Conservation (phyloP, 2,797 vertebrate species). For the Lindbergichthys nudifrons region DNA sequence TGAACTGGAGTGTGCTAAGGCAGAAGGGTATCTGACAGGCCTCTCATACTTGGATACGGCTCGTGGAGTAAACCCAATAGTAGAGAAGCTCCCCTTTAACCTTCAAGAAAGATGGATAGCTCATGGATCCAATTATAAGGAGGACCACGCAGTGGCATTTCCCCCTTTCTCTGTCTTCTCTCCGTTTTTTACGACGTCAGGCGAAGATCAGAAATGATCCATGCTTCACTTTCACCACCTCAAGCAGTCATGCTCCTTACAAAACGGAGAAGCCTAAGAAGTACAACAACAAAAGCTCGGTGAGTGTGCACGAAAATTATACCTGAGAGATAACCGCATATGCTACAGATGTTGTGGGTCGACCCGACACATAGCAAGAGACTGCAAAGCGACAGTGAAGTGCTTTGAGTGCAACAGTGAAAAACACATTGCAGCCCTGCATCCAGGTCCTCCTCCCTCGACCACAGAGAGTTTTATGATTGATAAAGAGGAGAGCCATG, state of each 20-base stretch:
- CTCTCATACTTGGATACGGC: not conserved
- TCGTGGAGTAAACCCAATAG: not conserved
- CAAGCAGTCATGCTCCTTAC: not conserved
- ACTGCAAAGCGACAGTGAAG: constrained; percentile 14
- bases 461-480: rapidly evolving
- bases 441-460: not conserved
- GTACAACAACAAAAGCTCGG: not conserved
- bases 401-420: constrained; percentile 28
- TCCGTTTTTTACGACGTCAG: not conserved
- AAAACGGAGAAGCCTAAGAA: not conserved
- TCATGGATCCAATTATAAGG: not conserved
- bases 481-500: not conserved
- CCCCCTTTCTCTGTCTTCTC: not conserved
- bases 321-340: constrained; percentile 30
- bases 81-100: not conserved
- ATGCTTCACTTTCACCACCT: not conserved
- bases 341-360: constrained; percentile 35
- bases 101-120: not conserved
- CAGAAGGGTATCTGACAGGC: not conserved
- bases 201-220: constrained; percentile 32
- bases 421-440: constrained; percentile 7
- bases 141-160: not conserved
- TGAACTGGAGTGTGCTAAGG: not conserved
- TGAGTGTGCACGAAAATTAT: not conserved
- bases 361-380: constrained; percentile 11